Conservation (phyloP, 2,888 invertebrate genomes). For the Leptogaster cylindrica region DNA sequence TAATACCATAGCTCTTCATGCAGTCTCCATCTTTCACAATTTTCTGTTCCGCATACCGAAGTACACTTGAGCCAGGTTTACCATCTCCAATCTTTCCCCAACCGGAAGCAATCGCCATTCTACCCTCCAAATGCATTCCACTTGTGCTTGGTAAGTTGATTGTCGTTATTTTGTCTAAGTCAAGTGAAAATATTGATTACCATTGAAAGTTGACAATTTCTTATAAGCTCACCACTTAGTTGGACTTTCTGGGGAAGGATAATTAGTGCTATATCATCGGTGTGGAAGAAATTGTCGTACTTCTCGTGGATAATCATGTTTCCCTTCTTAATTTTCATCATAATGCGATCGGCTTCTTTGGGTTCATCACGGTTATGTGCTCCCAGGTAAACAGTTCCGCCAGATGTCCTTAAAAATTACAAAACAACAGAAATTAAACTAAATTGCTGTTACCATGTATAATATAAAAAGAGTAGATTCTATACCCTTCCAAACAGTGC, state of each 20-base stretch:
- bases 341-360: conserved; percentile 19
- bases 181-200: not conserved
- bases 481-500: conserved; percentile 26
- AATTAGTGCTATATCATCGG: conserved; percentile 59
- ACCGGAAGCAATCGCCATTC: conserved; percentile 12
- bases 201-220: not conserved
- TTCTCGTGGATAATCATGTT: conserved; percentile 57
- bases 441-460: not conserved
- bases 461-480: not conserved
- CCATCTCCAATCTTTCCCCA: conserved; percentile 21
- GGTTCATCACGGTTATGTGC: conserved; percentile 23
- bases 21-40: not conserved
- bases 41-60: conserved; percentile 18
- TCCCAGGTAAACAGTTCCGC: conserved; percentile 31
- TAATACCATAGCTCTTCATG: conserved; percentile 40
- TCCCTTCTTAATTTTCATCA: conserved; percentile 21
- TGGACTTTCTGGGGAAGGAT: conserved; percentile 56
- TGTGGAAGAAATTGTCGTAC: conserved; percentile 57
- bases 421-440: not conserved
- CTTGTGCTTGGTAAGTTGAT: conserved; percentile 9
- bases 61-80: not conserved
- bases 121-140: not conserved
- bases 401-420: conserved; percentile 10
- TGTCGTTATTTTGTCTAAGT: not conserved
- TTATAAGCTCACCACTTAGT: conserved; percentile 54